Conservation (phyloP, 2,113 vertebrate species). For the Hippoglossus stenolepis region DNA sequence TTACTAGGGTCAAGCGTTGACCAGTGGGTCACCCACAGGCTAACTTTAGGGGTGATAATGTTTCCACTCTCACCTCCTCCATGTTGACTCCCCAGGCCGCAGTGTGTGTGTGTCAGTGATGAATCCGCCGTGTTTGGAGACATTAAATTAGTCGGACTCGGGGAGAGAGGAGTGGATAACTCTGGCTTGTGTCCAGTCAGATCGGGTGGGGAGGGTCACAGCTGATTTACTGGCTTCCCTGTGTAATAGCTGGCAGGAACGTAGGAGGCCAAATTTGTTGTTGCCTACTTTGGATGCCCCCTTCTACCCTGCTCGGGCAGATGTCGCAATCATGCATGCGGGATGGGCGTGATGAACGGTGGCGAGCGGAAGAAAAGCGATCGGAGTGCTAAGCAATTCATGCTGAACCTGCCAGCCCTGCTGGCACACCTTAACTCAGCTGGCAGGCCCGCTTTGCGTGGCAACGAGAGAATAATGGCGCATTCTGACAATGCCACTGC, state of each 20-base stretch:
- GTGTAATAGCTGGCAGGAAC: constrained; percentile 66
- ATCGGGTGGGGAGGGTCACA: constrained; percentile 62
- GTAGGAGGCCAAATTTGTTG: constrained; percentile 67
- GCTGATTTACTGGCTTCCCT: constrained; percentile 72
- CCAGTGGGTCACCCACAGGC: constrained; percentile 61
- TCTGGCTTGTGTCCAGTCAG: constrained; percentile 76
- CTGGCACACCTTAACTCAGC: constrained; percentile 68
- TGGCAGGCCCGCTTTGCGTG: constrained; percentile 60
- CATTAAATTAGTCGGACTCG: constrained; percentile 72
- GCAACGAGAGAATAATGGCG: constrained; percentile 68
- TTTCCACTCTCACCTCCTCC: constrained; percentile 40
- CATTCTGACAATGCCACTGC: constrained; percentile 69
- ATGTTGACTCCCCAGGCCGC: constrained; percentile 17
- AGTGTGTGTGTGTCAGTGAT: constrained; percentile 58
- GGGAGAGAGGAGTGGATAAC: constrained; percentile 63
- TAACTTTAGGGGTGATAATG: constrained; percentile 44
- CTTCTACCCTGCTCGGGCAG: constrained; percentile 43
- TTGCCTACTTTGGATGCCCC: constrained; percentile 61
- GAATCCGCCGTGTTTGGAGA: constrained; percentile 68
- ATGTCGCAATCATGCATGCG: constrained; percentile 55
- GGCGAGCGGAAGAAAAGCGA: constrained; percentile 53
- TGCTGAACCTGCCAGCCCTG: constrained; percentile 63
- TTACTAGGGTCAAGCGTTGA: constrained; percentile 69
- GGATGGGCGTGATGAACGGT: constrained; percentile 57
- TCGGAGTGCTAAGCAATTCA: constrained; percentile 54